Percentiles rank a stretch among this genome's conserved stretches.
phyloP scores from a whole-genome alignment of 92 coral and sea anemone species.

The Palythoa heliodiscus region DNA sequence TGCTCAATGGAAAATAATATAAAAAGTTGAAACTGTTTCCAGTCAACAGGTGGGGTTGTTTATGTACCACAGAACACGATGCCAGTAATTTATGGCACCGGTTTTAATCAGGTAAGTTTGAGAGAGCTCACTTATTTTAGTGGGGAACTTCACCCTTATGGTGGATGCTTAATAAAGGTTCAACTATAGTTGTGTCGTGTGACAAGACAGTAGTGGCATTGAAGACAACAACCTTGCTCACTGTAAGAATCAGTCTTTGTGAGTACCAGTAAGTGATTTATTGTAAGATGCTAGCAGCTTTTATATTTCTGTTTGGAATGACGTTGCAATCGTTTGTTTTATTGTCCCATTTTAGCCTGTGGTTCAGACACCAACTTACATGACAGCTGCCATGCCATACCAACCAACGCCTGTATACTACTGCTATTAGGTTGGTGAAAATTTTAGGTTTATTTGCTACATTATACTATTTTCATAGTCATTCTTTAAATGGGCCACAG shows the following conservation, averaged over 20 bases:
- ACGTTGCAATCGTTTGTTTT: background rate
- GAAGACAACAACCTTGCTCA: no score
- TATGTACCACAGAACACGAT: constrained; percentile 25
- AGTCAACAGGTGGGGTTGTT: constrained; percentile 43
- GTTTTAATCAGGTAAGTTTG: constrained; percentile 11
- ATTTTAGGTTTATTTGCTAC: no score
- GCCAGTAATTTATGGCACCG: constrained; percentile 28
- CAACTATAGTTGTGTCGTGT: no score
- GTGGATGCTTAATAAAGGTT: no score
- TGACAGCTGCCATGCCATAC: constrained; percentile 17
- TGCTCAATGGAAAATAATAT: no score
- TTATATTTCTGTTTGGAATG: background rate
- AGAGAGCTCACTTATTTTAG: background rate
- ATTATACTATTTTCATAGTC: no score
- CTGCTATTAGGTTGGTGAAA: constrained; percentile 6
- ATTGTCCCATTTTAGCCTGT: background rate
- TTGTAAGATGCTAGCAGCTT: background rate
- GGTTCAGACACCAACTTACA: constrained; percentile 7
- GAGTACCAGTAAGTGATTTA: no score
- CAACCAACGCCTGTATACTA: constrained; percentile 15
- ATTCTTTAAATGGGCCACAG: no score
- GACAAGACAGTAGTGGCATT: no score
- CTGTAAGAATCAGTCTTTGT: no score
- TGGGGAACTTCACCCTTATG: background rate
- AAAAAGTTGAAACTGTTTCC: background rate